Base-by-base conservation (phyloP, 2,888 invertebrate genomes). In the Latrodectus elegans region DNA sequence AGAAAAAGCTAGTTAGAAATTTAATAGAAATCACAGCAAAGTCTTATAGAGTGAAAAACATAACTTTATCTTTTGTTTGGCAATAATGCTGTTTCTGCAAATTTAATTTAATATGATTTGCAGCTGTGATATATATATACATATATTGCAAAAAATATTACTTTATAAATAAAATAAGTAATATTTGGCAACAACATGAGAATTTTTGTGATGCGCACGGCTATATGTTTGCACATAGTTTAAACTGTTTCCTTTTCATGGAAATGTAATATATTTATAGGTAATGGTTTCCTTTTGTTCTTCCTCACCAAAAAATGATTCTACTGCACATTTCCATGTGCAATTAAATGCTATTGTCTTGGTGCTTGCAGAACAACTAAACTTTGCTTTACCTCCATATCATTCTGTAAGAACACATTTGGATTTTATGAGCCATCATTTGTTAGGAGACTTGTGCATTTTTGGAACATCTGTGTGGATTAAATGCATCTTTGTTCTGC, bases 351-450 rank as follows among this genome's bases (percentile, higher is more conserved):
- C 84, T 84, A 84, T 80, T 88, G 88, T 88, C 88, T 88, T 88
- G 88, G 88, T 88, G 88, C 88, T 88, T 84, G 88, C 88, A 88
- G 84, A 60, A 88, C 83, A 82, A 82, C 88, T 84, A 82, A 82
- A 80, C 84, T 88, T 87, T 88, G 78, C 84, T 88, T 88, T 88
- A 79, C 68, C 88, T 80, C 83, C 88, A 88, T 88, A 88, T 88
- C 88, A 88, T 88, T 84, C 84, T 77, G 55, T 74, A 83, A 73
- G 53, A 86, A 80, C 76, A 82, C 81, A 87, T 88, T 82, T 68
- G 81, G 76, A 87, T 87, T 82, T 87, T 87, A 87, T 87, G 86
- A 85, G 81, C 77, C 81, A 81, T 87, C 86, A 87, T 81, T 76
- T 87, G 76, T 87, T 80, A 81, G 81, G 77, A 72, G 85, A 75